Evolutionary conservation across 2,888 invertebrate species (phyloP).

Genomic region (Stenoptilia bipunctidactyla): DNA sequence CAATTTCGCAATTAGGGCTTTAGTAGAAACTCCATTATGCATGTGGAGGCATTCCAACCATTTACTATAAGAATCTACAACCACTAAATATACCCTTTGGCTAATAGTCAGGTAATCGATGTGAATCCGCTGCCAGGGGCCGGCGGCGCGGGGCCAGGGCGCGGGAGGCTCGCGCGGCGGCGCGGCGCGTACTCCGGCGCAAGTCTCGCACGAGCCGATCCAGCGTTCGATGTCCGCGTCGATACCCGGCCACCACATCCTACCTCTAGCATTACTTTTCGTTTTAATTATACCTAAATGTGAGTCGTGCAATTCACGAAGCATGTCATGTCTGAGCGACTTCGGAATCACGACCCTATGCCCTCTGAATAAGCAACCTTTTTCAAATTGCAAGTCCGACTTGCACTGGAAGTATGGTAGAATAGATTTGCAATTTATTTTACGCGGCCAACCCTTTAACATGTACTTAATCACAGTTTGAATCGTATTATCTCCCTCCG

Average conservation of each 20-base stretch:
- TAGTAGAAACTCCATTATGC: conserved; percentile 7
- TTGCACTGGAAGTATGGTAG: conserved; percentile 8
- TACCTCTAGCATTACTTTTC: conserved; percentile 12
- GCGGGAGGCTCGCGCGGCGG: conserved; percentile 12
- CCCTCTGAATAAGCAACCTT: too few relatives aligned
- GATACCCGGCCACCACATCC: too few relatives aligned
- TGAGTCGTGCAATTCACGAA: conserved; percentile 13
- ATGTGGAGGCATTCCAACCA: conserved; percentile 12
- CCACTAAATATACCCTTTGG: too few relatives aligned
- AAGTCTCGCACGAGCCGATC: conserved; percentile 7
- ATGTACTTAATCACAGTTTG: conserved; percentile 11
- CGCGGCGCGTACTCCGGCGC: too few relatives aligned
- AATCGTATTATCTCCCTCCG: conserved; percentile 4
- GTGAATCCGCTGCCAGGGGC: conserved; percentile 15
- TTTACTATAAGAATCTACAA: conserved; percentile 9
- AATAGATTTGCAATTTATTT: conserved; percentile 9
- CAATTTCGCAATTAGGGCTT: conserved; percentile 8
- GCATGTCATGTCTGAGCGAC: conserved; percentile 5
- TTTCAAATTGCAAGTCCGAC: too few relatives aligned
- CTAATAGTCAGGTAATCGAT: too few relatives aligned
- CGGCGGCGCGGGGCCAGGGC: conserved; percentile 13
- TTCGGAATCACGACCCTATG: conserved; percentile 12
- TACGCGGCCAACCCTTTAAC: conserved; percentile 11
- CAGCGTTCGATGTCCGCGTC: conserved; percentile 13
- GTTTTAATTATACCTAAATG: conserved; percentile 15